Evolutionary conservation across 2,888 invertebrate species (phyloP), one percentile per base, ranked within the genome.

Genomic region (Eurytoma adleriae): DNA sequence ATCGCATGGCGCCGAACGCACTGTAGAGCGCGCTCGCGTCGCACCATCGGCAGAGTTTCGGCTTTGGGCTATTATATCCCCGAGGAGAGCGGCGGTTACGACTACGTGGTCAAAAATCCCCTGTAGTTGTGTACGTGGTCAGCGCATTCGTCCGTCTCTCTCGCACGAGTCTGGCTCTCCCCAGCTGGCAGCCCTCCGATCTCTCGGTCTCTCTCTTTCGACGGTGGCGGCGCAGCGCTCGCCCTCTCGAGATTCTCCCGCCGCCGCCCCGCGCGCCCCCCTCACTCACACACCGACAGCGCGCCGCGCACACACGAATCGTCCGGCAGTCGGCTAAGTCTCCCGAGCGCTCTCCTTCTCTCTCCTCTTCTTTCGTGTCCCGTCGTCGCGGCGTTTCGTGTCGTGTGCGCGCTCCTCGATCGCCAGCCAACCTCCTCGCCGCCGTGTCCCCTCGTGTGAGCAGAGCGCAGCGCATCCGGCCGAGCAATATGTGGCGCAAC

Each of bases 401-500:
- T 54, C 50, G 48, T 14, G 57, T 30, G 50, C 40, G 27, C 24
- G 10, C 30, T 30, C 20, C 10, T 12, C 24, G 48, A 50, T 52
- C 56, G 70, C 40, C 40, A 40, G 40, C 40, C 40, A 40, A 40
- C 40, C 40, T 40, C 30, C 62, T 48, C 73, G 30, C 20, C 77
- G 77, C 27, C n/a, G 52, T 20, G 27, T 5, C 27, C 57, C 57
- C 56, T 14, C 54, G 71, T 61, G 73, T 20, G 48, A 18, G 69
- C 30, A 24, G 40, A 54, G 54, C 61, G 40, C 20, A 54, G 18
- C 24, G 24, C 50, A 64, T 27, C 54, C 40, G 27, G n/a, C n/a
- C 68, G 24, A 16, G 18, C 80, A 80, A 80, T 80, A 80, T 80
- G 80, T 73, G 72, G 64, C 70, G 73, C 69, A 50, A 81, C 50